A percentile compares a stretch with the other conserved stretches of the same genome.
These are phyloP conservation scores for Philonicus albiceps DNA, from an alignment of 2,888 invertebrate genomes.

Conservation along the genomic window DNA sequence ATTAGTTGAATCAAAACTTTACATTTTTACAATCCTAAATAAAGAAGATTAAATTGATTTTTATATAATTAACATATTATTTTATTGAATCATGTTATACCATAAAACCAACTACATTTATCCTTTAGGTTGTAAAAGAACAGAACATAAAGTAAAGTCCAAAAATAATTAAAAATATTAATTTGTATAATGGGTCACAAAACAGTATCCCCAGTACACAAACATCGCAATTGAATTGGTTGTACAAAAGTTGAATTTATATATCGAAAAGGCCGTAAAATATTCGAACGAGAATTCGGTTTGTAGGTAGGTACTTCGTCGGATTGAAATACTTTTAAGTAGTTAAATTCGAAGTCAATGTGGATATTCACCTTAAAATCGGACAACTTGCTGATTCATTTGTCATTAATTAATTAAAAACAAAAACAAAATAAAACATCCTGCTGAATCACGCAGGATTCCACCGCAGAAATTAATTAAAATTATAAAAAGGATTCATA, in stretches of 20 bases:
- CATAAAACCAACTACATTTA: too few relatives aligned
- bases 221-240: background rate
- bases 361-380: background rate
- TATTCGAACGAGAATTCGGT: background rate
- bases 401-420: background rate
- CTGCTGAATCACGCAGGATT: background rate
- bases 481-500: background rate
- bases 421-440: background rate
- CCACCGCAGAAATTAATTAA: background rate
- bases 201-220: background rate
- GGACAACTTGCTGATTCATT: background rate
- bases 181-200: background rate
- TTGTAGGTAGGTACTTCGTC: background rate
- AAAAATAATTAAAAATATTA: background rate
- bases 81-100: too few relatives aligned
- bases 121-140: background rate
- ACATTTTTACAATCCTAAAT: too few relatives aligned
- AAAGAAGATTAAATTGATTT: too few relatives aligned
- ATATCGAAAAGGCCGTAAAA: background rate
- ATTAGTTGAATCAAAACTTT: too few relatives aligned
- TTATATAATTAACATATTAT: too few relatives aligned
- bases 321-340: background rate
- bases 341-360: background rate
- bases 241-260: background rate
- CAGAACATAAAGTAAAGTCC: too few relatives aligned